These are phyloP conservation scores for Muscidifurax raptorellus DNA, from an alignment of 1,140 invertebrate genomes.

Conservation along the genomic window DNA sequence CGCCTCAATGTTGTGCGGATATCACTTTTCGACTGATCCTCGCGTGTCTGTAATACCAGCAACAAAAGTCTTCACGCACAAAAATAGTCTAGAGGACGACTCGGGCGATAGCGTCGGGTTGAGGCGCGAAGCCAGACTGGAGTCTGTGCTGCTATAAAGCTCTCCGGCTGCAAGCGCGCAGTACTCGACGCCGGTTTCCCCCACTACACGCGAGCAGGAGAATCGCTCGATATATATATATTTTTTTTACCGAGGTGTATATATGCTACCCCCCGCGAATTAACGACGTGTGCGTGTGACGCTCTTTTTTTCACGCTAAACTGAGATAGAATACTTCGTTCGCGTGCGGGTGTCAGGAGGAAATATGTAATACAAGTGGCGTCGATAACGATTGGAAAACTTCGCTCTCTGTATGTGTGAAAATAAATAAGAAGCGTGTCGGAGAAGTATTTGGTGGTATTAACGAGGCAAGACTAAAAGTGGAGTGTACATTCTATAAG, in stretches of 20 bases:
- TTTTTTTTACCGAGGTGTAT: neutral
- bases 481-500: no score
- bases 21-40: neutral
- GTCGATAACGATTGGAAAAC: no score
- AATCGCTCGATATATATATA: neutral
- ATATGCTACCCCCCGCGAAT: neutral
- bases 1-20: neutral
- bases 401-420: no score
- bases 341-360: no score
- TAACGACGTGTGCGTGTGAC: neutral
- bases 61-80: no score
- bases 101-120: neutral
- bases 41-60: no score
- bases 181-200: neutral
- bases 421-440: no score
- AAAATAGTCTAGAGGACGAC: neutral
- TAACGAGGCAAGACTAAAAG: no score
- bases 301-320: neutral
- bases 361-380: no score
- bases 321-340: no score
- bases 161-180: neutral
- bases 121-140: constrained; percentile 49
- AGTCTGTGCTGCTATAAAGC: constrained; percentile 31
- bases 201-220: neutral
- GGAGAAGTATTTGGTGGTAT: no score